phyloP scores from a whole-genome alignment of 1,140 invertebrate genomes.

The Drosophila melanica region DNA sequence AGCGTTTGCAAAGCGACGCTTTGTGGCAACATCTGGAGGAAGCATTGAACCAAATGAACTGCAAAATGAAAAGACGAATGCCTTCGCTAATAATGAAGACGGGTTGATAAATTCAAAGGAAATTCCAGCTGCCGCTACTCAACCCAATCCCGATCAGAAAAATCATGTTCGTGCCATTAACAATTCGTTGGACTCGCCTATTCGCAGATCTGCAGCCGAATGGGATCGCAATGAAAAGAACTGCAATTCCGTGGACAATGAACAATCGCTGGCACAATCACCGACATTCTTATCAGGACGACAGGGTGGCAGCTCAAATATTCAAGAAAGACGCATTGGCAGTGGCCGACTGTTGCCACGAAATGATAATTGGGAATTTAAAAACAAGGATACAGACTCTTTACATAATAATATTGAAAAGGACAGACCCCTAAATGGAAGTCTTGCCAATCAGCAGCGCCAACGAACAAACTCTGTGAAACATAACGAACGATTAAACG shows the following conservation, averaged over 20 bases:
- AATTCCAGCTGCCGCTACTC: slow-evolving; percentile 8
- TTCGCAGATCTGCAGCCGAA: slow-evolving; percentile 8
- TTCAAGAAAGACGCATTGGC: slow-evolving; percentile 87
- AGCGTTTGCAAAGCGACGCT: slow-evolving; percentile 75
- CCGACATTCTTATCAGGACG: slow-evolving; percentile 44
- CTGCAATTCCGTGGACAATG: slow-evolving; percentile 29
- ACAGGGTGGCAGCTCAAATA: slow-evolving; percentile 9
- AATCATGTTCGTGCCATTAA: slow-evolving; percentile 2
- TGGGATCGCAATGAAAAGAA: slow-evolving; percentile 39
- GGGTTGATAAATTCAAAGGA: slow-evolving; percentile 1
- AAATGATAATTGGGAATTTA: slow-evolving; percentile 86
- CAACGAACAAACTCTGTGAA: slow-evolving; percentile 40
- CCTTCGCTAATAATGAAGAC: slow-evolving; percentile 1
- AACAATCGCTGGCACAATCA: slow-evolving; percentile 36
- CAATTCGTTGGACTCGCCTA: slow-evolving; percentile 9
- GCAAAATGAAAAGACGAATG: slow-evolving; percentile 30
- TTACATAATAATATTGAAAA: slow-evolving; percentile 44
- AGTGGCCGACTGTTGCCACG: slow-evolving; percentile 89
- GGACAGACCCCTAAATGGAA: slow-evolving; percentile 44
- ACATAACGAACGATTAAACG: slow-evolving; percentile 5
- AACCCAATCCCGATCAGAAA: slow-evolving; percentile 9
- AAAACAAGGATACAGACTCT: slow-evolving; percentile 72
- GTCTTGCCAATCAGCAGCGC: slow-evolving; percentile 26
- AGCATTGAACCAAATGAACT: slow-evolving; percentile 31
- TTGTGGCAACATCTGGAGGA: slow-evolving; percentile 23